Percentiles rank a stretch among this genome's conserved stretches.
Evolutionary conservation across 2,888 invertebrate genomes (phyloP).

Genomic region (Prostheceraeus crozeri): DNA sequence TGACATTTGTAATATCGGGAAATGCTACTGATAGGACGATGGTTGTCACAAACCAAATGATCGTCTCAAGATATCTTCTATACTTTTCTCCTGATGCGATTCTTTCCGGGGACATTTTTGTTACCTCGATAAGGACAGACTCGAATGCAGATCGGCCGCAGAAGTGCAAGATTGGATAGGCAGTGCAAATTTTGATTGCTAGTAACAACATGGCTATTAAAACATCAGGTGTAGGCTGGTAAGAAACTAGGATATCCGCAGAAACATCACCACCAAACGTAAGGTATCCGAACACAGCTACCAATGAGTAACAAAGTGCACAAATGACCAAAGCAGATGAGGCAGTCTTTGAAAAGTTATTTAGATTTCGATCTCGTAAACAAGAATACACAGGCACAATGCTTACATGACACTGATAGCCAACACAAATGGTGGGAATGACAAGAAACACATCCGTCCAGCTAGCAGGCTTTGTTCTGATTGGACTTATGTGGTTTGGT

Average conservation of each 20-base stretch:
- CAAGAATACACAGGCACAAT: conserved; percentile 64
- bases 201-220: conserved; percentile 54
- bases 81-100: too few relatives aligned
- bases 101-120: conserved; percentile 43
- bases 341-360: conserved; percentile 59
- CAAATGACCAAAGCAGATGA: conserved; percentile 59
- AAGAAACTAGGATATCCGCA: conserved; percentile 60
- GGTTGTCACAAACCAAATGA: conserved; percentile 61
- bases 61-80: conserved; percentile 57
- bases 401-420: conserved; percentile 64
- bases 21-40: conserved; percentile 60
- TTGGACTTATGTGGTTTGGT: conserved; percentile 29
- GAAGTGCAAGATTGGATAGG: conserved; percentile 63
- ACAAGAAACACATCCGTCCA: conserved; percentile 61
- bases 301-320: conserved; percentile 55
- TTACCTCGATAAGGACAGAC: conserved; percentile 49
- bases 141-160: conserved; percentile 60
- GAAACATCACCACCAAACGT: conserved; percentile 62
- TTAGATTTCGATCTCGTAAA: conserved; percentile 58
- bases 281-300: conserved; percentile 61
- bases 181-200: conserved; percentile 59
- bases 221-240: conserved; percentile 47
- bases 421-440: conserved; percentile 63
- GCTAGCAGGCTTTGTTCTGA: conserved; percentile 56
- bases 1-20: conserved; percentile 63